These are phyloP conservation scores for Zaprionus tsacasi DNA, from an alignment of 1,140 invertebrate species.

Conservation along the genomic window DNA sequence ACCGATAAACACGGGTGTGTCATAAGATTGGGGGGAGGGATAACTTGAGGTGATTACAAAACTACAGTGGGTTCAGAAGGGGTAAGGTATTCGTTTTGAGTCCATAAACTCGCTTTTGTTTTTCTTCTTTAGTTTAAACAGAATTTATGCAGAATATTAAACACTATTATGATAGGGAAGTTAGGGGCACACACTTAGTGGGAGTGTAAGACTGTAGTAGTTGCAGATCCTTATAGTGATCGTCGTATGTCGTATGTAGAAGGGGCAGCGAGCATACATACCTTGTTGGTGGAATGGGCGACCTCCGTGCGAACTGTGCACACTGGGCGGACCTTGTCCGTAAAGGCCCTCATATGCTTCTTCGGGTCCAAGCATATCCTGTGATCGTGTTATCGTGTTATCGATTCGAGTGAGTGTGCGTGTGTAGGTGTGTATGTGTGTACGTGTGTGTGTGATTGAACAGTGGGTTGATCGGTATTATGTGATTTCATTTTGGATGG, in stretches of 20 bases:
- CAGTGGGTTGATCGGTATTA: slow-evolving; percentile 25
- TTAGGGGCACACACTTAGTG: background rate
- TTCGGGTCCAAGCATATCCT: slow-evolving; percentile 96
- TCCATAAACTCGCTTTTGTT: background rate
- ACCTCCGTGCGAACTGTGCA: slow-evolving; percentile 90
- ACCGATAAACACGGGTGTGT: background rate
- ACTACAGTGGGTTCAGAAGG: background rate
- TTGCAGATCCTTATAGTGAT: slow-evolving; percentile 35
- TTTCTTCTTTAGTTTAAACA: background rate
- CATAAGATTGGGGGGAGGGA: background rate
- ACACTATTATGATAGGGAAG: background rate
- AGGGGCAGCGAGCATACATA: slow-evolving; percentile 85
- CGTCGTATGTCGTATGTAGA: slow-evolving; percentile 14
- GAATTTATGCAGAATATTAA: background rate
- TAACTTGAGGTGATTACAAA: background rate
- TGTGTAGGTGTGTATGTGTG: slow-evolving; percentile 17
- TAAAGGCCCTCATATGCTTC: slow-evolving; percentile 96
- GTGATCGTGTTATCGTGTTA: slow-evolving; percentile 84
- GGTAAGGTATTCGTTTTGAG: background rate
- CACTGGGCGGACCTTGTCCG: slow-evolving; percentile 92
- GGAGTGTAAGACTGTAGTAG: slow-evolving; percentile 8
- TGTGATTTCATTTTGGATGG: slow-evolving; percentile 60
- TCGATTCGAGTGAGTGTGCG: too few species aligned
- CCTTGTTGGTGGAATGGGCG: slow-evolving; percentile 90
- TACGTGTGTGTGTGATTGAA: slow-evolving; percentile 27